phyloP scores from a whole-genome alignment of 2,113 vertebrate species.

The Acrocephalus kingi region DNA sequence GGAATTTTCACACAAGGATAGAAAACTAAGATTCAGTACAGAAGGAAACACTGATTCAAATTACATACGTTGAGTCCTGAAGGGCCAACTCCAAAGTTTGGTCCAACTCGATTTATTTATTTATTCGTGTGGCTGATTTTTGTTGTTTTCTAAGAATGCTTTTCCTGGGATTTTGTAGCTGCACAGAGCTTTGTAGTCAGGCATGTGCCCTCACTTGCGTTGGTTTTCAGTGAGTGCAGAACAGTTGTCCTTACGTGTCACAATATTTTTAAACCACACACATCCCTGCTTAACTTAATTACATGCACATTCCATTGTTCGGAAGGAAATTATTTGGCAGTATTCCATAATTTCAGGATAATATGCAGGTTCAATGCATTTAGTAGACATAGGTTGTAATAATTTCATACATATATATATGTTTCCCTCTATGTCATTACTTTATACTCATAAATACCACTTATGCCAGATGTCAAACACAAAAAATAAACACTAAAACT shows the following conservation, averaged over 20 bases:
- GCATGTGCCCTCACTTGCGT: not conserved
- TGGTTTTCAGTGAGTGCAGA: not conserved
- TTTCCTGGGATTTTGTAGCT: not conserved
- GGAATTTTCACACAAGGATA: not conserved
- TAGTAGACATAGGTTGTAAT: not conserved
- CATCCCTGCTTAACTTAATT: not conserved
- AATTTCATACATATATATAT: not conserved
- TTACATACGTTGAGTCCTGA: not conserved
- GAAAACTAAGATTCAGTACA: not conserved
- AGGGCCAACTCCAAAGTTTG: not conserved
- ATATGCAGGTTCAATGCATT: not conserved
- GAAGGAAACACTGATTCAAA: not conserved
- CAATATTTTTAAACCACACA: not conserved
- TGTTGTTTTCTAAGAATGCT: not conserved
- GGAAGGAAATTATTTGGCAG: not conserved
- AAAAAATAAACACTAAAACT: not conserved
- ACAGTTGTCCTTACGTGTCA: not conserved
- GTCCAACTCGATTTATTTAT: not conserved
- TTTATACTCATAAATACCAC: not conserved
- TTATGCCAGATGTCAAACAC: not conserved
- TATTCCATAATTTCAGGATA: not conserved
- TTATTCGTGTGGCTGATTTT: rapidly evolving
- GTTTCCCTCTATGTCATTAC: not conserved
- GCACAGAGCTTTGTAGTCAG: not conserved
- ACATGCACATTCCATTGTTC: not conserved